A percentile compares a stretch with the other conserved stretches of the same genome.
Conservation (phyloP, 2,888 invertebrate genomes). For the Halictus ligatus region DNA sequence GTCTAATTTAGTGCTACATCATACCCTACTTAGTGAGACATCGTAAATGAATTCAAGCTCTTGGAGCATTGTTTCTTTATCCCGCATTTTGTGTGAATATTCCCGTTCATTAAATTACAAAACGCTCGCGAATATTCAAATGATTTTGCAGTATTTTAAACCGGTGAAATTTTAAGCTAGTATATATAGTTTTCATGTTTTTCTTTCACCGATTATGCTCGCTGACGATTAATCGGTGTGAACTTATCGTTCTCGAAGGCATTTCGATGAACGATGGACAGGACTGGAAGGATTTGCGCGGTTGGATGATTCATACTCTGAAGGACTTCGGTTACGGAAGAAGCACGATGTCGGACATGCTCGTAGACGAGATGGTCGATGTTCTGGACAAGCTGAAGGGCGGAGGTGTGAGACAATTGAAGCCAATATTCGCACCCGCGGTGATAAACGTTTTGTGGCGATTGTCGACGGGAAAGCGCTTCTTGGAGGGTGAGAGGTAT, state of each 20-base stretch:
- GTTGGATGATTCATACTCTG: constrained; percentile 86
- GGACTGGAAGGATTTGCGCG: constrained; percentile 86
- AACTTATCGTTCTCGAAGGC: constrained; percentile 80
- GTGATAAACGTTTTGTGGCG: constrained; percentile 89
- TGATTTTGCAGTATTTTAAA: too few species aligned
- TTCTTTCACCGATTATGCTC: neutral
- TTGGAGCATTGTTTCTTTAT: too few species aligned
- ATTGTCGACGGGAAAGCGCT: constrained; percentile 85
- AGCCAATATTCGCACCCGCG: constrained; percentile 85
- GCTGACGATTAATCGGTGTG: neutral
- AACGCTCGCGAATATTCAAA: too few species aligned
- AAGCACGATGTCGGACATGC: constrained; percentile 85
- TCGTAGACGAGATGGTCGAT: constrained; percentile 86
- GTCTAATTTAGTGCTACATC: too few species aligned
- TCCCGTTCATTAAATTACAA: too few species aligned
- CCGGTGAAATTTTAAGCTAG: too few species aligned
- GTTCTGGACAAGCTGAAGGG: constrained; percentile 80
- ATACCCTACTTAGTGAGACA: too few species aligned
- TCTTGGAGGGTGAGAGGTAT: constrained; percentile 70
- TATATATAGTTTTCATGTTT: neutral
- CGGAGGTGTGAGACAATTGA: constrained; percentile 73
- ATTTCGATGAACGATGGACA: constrained; percentile 87
- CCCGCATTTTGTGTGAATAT: too few species aligned
- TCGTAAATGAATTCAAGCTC: too few species aligned
- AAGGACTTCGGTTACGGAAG: constrained; percentile 86